Evolutionary conservation across 1,140 invertebrate species (phyloP), one percentile per base, ranked within the genome.

Genomic region (Drosophila virilis): DNA sequence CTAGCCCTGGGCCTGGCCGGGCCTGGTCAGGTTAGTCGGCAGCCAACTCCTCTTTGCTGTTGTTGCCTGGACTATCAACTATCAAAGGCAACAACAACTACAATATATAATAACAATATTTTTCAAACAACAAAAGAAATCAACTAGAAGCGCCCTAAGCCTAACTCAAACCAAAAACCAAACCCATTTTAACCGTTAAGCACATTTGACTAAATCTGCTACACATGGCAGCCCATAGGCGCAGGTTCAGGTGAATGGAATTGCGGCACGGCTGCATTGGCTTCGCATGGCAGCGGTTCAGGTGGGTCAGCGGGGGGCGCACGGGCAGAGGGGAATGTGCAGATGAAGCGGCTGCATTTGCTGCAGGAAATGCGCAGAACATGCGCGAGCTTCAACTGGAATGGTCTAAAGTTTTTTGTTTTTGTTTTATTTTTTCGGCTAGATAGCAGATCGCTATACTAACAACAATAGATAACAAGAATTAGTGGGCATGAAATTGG

Each of bases 101-200:
- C 67, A 82, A 74, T 74, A 74, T 70, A 88, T 88, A 88, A 89
- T 86, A 86, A 88, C 84, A 86, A 86, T 86, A 89, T 86, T 86
- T 86, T 86, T 79, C 73, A 83, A 77, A 67, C 74, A 84, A 89
- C 80, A 89, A 84, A 89, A 80, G 84, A 84, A 89, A 89, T 84
- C 80, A 84, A 83, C 84, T 80, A 89, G 74, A 89, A 80, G 84
- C 84, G 84, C 84, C 84, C 66, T 51, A 51, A 86, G 83, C 74
- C 67, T 40, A 80, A 68, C 54, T 58, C 37, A 42, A 74, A 69
- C 77, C 55, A 74, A 88, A 70, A 89, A 89, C 84, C 84, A 89
- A 89, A 89, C 84, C 84, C 84, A 89, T 89, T 89, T 89, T 89
- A 89, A 89, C 84, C 84, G 84, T 89, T 89, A 89, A 89, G 77